phyloP scores from a whole-genome alignment of 2,888 invertebrate genomes.

The Leptogaster cylindrica region DNA sequence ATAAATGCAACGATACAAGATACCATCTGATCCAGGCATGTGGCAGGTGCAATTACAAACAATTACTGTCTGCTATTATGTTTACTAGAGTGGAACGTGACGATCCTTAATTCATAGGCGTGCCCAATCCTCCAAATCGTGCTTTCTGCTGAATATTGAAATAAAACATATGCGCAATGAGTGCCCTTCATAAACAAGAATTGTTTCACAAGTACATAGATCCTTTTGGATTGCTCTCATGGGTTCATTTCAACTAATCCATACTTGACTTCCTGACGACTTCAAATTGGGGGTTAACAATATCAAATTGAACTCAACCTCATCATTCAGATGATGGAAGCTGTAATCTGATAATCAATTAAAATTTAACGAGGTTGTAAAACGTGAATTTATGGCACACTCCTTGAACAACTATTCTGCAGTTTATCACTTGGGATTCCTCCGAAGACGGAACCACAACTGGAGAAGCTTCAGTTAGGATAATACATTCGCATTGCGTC shows the following conservation, averaged over 20 bases:
- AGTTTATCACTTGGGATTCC: too few relatives aligned
- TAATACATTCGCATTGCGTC: too few relatives aligned
- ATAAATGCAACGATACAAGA: neutral
- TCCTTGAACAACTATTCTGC: too few relatives aligned
- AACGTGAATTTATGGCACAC: slow-evolving; percentile 5
- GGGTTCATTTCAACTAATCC: neutral
- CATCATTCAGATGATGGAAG: neutral
- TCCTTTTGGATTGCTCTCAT: neutral
- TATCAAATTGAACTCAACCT: slow-evolving; percentile 8
- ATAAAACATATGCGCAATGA: neutral
- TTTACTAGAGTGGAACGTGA: slow-evolving; percentile 28
- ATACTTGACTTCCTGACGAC: slow-evolving; percentile 21
- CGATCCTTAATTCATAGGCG: slow-evolving; percentile 26
- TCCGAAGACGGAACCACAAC: too few relatives aligned
- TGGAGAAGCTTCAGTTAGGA: too few relatives aligned
- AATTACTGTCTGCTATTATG: slow-evolving; percentile 4
- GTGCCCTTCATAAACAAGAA: slow-evolving; percentile 20
- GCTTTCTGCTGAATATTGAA: slow-evolving; percentile 12
- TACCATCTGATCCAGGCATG: slow-evolving; percentile 14
- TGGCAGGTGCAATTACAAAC: slow-evolving; percentile 33
- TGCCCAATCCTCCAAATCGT: slow-evolving; percentile 27
- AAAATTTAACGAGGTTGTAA: slow-evolving; percentile 35
- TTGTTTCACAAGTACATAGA: slow-evolving; percentile 3
- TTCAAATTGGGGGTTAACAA: slow-evolving; percentile 23
- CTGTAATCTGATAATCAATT: slow-evolving; percentile 37